phyloP scores from a whole-genome alignment of 1,140 invertebrate genomes.

The Dolichoris vasculosae region DNA sequence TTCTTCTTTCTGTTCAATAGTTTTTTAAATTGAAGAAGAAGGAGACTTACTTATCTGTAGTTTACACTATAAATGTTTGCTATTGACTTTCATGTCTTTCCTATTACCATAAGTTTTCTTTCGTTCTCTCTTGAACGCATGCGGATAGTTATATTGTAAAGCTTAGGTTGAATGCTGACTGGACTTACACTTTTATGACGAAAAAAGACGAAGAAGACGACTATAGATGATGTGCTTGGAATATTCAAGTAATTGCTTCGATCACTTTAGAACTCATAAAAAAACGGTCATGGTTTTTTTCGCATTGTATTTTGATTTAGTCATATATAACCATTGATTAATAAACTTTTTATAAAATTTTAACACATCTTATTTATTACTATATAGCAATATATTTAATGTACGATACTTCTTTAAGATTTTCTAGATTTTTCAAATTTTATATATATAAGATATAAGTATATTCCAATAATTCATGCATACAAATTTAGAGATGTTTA shows the following conservation, averaged over 20 bases:
- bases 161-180: slow-evolving; percentile 13
- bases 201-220: background rate
- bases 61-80: slow-evolving; percentile 50
- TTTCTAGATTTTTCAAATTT: too few relatives aligned
- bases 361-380: slow-evolving; percentile 25
- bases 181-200: slow-evolving; percentile 47
- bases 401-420: background rate
- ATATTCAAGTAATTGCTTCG: slow-evolving; percentile 51
- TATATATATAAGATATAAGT: too few relatives aligned
- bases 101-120: slow-evolving; percentile 51
- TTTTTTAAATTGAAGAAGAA: background rate
- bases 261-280: slow-evolving; percentile 13
- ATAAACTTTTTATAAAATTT: background rate
- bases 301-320: background rate
- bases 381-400: background rate
- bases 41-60: slow-evolving; percentile 15
- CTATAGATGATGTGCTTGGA: slow-evolving; percentile 43
- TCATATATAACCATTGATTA: background rate
- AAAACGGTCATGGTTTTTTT: background rate
- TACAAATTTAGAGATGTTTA: too few relatives aligned
- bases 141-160: background rate
- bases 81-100: slow-evolving; percentile 51
- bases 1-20: background rate
- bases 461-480: too few relatives aligned
- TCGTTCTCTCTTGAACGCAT: background rate